Base-by-base conservation (phyloP, 1,140 invertebrate genomes). In the Cydia pomonella region DNA sequence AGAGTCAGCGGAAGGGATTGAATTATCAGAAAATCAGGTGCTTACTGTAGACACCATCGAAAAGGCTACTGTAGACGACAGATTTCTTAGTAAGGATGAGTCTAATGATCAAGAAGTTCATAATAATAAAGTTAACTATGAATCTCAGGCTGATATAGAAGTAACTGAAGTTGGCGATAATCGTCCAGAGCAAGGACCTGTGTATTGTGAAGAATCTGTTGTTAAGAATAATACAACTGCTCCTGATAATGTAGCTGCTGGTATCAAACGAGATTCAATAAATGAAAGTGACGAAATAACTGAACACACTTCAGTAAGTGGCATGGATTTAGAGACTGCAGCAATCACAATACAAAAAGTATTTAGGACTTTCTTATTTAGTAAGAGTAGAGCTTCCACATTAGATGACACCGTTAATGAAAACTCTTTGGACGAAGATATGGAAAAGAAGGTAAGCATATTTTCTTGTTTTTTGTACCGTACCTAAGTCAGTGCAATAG, bases 291-390 rank as follows among this genome's bases (percentile, higher is more conserved):
- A 44, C 13, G 38, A 66, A 53, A 10, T 47, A 73, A 9, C 41
- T 33, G 50, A 72, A 53, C 47, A 71, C 18, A 7, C n/a, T 9
- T 23, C 44, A 29, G 25, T 21, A 74, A 84, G 71, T 77, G 79
- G 79, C 25, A 93, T 93, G 90, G 90, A 93, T 76, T 82, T 92
- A 38, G 90, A 93, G 84, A 92, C 87, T 23, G 91, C 91, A 27
- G 91, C 91, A 33, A 83, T 92, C 62, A 93, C 90, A 16, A 93
- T 93, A 74, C 91, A 93, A 79, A 93, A 93, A 84, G 91, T 92
- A 59, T 93, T 93, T 81, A 81, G 90, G 23, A 82, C 84, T 7
- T 93, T 92, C 80, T 82, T 93, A 29, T 93, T 92, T 77, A 69
- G 64, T 69, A 91, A 86, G 82, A 91, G 87, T 69, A 88, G 89